Conservation (phyloP, 2,113 vertebrate genomes). For the Electrona antarctica region DNA sequence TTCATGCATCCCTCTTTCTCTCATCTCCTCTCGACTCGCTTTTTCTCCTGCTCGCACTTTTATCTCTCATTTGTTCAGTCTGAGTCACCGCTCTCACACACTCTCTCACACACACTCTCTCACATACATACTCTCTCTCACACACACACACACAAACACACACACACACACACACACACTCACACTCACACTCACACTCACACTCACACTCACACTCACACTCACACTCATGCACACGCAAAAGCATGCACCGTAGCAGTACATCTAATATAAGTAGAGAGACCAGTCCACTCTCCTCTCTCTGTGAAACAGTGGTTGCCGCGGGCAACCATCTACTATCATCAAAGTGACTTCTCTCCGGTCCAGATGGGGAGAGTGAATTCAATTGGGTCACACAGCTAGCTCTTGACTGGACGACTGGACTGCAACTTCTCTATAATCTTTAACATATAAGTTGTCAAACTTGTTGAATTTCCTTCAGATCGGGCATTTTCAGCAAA, state of each 20-base stretch:
- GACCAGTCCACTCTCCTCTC: conserved; percentile 31
- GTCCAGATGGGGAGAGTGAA: conserved; percentile 40
- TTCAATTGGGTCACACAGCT: conserved; percentile 41
- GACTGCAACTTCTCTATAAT: not conserved
- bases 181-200: conserved; percentile 2
- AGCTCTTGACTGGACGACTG: conserved; percentile 14
- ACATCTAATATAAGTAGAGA: conserved; percentile 45
- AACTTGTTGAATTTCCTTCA: too few species aligned
- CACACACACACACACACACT: not conserved
- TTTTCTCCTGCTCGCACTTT: conserved; percentile 11
- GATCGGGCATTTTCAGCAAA: too few species aligned
- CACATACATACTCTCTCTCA: not conserved
- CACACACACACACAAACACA: not conserved
- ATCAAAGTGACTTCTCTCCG: conserved; percentile 44
- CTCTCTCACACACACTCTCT: not conserved
- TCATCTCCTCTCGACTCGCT: not conserved
- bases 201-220: conserved; percentile 3
- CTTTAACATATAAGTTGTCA: too few species aligned
- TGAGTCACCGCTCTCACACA: not conserved
- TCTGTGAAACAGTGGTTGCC: conserved; percentile 38
- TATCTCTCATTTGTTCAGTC: not conserved
- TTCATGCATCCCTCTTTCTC: not conserved
- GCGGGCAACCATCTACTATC: conserved; percentile 51
- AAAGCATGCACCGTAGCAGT: conserved; percentile 8
- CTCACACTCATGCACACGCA: not conserved